Percentiles rank a stretch among this genome's conserved stretches.
These are phyloP conservation scores for Sebastolobus altivelis DNA, from an alignment of 2,797 vertebrate genomes.

Conservation along the genomic window DNA sequence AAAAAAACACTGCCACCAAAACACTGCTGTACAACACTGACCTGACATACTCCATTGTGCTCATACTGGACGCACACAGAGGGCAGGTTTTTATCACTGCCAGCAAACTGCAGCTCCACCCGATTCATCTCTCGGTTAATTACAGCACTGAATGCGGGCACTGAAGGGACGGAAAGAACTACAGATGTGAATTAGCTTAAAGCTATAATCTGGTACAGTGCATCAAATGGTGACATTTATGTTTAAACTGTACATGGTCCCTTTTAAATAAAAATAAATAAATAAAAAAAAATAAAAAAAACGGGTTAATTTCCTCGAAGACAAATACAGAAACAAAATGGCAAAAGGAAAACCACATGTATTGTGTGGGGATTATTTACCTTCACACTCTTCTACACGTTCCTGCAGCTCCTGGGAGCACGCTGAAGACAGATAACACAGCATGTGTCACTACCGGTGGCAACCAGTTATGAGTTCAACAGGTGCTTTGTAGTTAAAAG, in stretches of 20 bases:
- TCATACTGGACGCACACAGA: conserved; percentile 78
- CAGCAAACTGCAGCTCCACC: conserved; percentile 66
- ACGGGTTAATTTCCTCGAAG: neutral
- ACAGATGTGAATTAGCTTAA: too few species aligned
- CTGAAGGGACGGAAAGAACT: conserved; percentile 52
- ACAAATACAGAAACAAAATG: neutral
- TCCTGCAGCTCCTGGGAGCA: conserved; percentile 50
- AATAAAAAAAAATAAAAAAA: neutral
- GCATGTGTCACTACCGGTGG: neutral
- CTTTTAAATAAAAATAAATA: too few species aligned
- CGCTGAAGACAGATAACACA: conserved; percentile 58
- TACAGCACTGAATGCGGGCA: conserved; percentile 43
- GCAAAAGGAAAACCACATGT: neutral
- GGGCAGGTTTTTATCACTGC: neutral
- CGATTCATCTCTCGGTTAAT: conserved; percentile 35
- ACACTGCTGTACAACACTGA: conserved; percentile 31
- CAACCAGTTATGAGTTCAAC: neutral
- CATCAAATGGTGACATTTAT: too few species aligned
- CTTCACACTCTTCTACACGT: conserved; percentile 60
- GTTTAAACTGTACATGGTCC: too few species aligned
- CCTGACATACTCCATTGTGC: conserved; percentile 66
- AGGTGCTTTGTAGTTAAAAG: neutral
- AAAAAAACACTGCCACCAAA: neutral
- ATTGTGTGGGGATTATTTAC: conserved; percentile 47
- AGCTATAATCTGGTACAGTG: too few species aligned